A percentile compares a stretch with the other conserved stretches of the same genome.
phyloP scores from a whole-genome alignment of 2,797 vertebrate genomes.

The Atherinosoma microstoma region DNA sequence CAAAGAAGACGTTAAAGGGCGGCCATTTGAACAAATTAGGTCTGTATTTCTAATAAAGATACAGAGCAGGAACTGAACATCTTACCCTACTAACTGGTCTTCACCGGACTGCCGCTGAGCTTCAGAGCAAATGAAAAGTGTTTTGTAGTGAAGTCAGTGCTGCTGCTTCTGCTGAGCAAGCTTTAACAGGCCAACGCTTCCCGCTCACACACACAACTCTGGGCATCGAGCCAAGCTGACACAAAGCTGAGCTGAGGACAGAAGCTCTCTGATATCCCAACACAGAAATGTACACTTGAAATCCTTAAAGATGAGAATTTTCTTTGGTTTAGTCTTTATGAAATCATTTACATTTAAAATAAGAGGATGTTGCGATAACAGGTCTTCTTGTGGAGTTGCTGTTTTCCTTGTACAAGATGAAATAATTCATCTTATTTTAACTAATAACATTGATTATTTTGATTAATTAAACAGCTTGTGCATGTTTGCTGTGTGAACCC shows the following conservation, averaged over 20 bases:
- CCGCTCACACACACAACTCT: neutral
- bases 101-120: neutral
- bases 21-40: conserved; percentile 11
- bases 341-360: neutral
- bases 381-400: too few species aligned
- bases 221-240: conserved; percentile 7
- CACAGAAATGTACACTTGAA: neutral
- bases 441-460: neutral
- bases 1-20: neutral
- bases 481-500: neutral
- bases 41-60: conserved; percentile 29
- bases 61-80: neutral
- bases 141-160: conserved; percentile 5
- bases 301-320: neutral
- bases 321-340: conserved; percentile 1
- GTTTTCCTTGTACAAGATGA: neutral
- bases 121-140: conserved; percentile 6
- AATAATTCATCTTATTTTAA: neutral
- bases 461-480: neutral
- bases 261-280: neutral
- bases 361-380: rapidly evolving
- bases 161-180: conserved; percentile 20
- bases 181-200: conserved; percentile 19
- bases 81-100: conserved; percentile 16
- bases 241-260: conserved; percentile 7